Percentiles rank a stretch among this genome's conserved stretches.
These are phyloP conservation scores for Motacilla tschutschensis DNA, from an alignment of 2,113 vertebrate species.

Conservation along the genomic window DNA sequence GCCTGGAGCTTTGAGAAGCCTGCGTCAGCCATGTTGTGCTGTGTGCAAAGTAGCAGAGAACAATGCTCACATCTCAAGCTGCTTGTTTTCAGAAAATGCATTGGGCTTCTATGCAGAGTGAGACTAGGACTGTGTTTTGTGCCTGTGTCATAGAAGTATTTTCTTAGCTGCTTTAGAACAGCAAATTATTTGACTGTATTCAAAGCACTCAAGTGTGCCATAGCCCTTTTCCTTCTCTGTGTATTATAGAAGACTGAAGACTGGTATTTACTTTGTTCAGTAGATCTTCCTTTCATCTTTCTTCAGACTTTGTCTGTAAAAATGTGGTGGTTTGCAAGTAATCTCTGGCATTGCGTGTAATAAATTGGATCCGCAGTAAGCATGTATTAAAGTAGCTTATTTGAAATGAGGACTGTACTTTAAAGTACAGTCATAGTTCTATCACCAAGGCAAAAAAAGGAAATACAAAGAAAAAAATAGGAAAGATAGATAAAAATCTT, in stretches of 20 bases:
- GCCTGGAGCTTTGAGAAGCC: background rate
- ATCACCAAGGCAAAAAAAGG: background rate
- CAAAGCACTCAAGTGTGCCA: background rate
- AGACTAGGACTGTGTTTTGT: background rate
- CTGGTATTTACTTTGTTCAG: constrained; percentile 3
- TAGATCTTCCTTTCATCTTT: background rate
- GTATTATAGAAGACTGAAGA: background rate
- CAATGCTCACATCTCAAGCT: background rate
- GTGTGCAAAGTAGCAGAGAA: background rate
- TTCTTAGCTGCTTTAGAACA: background rate
- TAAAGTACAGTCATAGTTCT: background rate
- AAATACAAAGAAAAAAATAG: background rate
- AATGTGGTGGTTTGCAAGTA: background rate
- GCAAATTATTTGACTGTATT: background rate
- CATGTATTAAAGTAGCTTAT: background rate
- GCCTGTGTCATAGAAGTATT: background rate
- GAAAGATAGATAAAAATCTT: background rate
- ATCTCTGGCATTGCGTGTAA: background rate
- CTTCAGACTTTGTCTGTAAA: background rate
- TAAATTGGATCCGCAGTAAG: background rate
- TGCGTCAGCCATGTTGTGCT: fast-evolving
- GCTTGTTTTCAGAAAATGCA: background rate
- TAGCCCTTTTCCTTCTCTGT: background rate
- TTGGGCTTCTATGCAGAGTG: background rate
- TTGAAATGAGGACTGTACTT: background rate